Evolutionary conservation across 2,888 invertebrate genomes (phyloP).

Genomic region (Caenorhabditis wallacei): DNA sequence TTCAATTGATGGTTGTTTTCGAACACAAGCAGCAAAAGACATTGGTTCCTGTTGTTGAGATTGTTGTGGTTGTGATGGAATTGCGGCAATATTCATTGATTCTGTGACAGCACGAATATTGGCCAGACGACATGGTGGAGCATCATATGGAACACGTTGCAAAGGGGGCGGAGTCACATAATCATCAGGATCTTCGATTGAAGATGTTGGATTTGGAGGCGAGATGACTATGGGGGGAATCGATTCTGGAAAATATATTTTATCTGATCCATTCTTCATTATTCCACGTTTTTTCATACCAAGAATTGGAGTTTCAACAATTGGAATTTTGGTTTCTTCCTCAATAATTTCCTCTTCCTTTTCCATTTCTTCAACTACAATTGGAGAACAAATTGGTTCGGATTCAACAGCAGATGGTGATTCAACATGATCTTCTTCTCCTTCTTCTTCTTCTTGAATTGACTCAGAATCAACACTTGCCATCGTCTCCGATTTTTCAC

Average conservation of each 20-base stretch:
- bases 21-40: slow-evolving; percentile 56
- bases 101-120: slow-evolving; percentile 50
- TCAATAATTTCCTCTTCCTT: neutral
- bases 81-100: slow-evolving; percentile 53
- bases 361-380: neutral
- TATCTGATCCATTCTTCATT: too few species aligned
- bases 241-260: neutral
- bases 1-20: slow-evolving; percentile 50
- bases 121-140: slow-evolving; percentile 7
- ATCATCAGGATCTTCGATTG: slow-evolving; percentile 3
- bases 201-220: neutral
- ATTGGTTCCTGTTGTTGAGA: slow-evolving; percentile 29
- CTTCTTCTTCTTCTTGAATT: neutral
- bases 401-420: neutral
- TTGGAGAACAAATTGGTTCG: neutral
- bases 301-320: neutral
- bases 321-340: neutral
- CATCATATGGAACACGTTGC: slow-evolving; percentile 39
- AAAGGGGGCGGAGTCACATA: slow-evolving; percentile 35
- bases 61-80: slow-evolving; percentile 17
- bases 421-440: neutral
- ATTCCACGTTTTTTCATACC: neutral
- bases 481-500: neutral
- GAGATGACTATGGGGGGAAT: neutral
- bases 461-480: neutral